Percentiles rank a stretch among this genome's conserved stretches.
Evolutionary conservation across 2,113 vertebrate genomes (phyloP).

Genomic region (Sus scrofa): DNA sequence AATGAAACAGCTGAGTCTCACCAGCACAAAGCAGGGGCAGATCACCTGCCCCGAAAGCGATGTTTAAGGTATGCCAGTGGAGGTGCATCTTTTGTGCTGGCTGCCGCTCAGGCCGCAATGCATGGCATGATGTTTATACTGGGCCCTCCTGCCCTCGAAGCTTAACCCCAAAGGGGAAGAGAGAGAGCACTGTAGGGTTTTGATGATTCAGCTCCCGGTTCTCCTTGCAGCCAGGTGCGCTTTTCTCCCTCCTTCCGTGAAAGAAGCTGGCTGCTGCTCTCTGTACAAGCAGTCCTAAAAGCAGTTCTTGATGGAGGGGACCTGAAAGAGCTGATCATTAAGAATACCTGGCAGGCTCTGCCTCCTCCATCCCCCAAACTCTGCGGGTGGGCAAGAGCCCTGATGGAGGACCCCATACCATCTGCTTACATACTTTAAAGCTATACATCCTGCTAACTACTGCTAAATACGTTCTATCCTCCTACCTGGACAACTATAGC

Average conservation of each 20-base stretch:
- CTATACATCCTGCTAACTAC: neutral
- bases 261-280: neutral
- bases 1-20: neutral
- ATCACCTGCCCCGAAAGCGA: neutral
- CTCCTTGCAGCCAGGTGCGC: neutral
- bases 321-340: neutral
- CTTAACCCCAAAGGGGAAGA: neutral
- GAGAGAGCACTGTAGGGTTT: neutral
- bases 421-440: constrained; percentile 43
- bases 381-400: neutral
- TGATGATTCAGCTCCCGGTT: neutral
- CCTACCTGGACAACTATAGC: neutral
- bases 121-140: fast-evolving
- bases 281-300: neutral
- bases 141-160: neutral
- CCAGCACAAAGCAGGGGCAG: neutral
- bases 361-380: too few species aligned
- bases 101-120: neutral
- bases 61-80: fast-evolving
- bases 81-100: neutral
- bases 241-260: neutral
- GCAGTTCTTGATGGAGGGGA: neutral
- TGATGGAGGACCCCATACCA: neutral
- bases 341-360: neutral
- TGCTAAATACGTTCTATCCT: constrained; percentile 6